Evolutionary conservation across 92 coral and sea anemone genomes (phyloP).

Genomic region (Isaurus tuberculatus): DNA sequence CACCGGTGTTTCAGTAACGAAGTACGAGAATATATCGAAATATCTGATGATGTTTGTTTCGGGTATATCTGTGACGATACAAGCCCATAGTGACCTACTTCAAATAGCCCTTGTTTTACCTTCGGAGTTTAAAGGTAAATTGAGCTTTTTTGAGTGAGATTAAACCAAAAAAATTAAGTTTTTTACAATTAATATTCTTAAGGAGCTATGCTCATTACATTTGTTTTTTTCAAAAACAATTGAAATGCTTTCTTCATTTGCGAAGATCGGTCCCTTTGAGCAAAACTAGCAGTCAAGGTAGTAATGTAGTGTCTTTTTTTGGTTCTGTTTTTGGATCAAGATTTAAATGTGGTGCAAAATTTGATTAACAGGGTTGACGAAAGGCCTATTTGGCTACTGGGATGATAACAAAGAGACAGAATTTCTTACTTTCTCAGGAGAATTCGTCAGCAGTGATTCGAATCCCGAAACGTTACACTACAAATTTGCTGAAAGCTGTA

Average conservation of each 20-base stretch:
- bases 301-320: background rate
- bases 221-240: too few species aligned
- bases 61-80: constrained; percentile 43
- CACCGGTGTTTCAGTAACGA: constrained; percentile 22
- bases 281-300: too few species aligned
- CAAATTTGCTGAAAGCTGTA: constrained; percentile 72
- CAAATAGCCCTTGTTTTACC: constrained; percentile 41
- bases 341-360: background rate
- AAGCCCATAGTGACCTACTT: constrained; percentile 27
- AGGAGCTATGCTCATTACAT: too few species aligned
- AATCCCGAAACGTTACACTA: constrained; percentile 48
- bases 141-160: too few species aligned
- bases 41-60: constrained; percentile 33
- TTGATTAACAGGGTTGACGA: constrained; percentile 56
- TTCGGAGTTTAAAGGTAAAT: constrained; percentile 19
- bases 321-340: background rate
- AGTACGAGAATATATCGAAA: constrained; percentile 11
- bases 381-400: constrained; percentile 75
- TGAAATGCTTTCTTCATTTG: too few species aligned
- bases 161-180: too few species aligned
- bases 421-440: constrained; percentile 64
- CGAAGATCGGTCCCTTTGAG: too few species aligned
- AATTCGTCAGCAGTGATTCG: constrained; percentile 53
- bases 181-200: too few species aligned
- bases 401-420: constrained; percentile 58